These are phyloP conservation scores for Nomada fucata DNA, from an alignment of 2,888 invertebrate genomes.

Conservation along the genomic window DNA sequence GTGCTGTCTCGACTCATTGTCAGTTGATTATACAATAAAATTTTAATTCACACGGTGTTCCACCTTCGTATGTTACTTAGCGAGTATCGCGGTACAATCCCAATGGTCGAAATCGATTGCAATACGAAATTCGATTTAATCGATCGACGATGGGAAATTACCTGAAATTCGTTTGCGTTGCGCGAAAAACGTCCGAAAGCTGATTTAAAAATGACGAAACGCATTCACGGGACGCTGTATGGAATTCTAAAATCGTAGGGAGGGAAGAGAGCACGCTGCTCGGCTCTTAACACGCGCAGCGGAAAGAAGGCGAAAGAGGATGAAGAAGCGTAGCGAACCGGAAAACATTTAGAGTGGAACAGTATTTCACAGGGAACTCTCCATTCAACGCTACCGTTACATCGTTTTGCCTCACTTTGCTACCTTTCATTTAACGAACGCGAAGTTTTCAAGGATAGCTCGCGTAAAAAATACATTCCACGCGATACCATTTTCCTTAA, in stretches of 20 bases:
- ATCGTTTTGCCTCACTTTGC: too few relatives aligned
- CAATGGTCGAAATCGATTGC: too few relatives aligned
- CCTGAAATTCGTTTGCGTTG: neutral
- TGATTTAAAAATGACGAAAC: neutral
- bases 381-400: neutral
- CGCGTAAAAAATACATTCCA: too few relatives aligned
- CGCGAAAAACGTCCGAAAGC: too few relatives aligned
- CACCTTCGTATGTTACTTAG: too few relatives aligned
- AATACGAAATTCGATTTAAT: too few relatives aligned
- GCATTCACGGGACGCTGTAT: neutral
- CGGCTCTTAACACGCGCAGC: slow-evolving; percentile 33
- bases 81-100: too few relatives aligned
- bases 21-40: slow-evolving; percentile 40
- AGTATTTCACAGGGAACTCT: slow-evolving; percentile 6
- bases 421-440: too few relatives aligned
- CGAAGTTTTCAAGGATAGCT: too few relatives aligned
- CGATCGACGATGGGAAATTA: too few relatives aligned
- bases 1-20: slow-evolving; percentile 9
- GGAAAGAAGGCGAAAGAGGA: slow-evolving; percentile 53
- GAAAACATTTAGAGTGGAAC: slow-evolving; percentile 10
- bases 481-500: too few relatives aligned
- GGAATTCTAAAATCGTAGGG: slow-evolving; percentile 42
- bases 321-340: slow-evolving; percentile 30
- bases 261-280: slow-evolving; percentile 34
- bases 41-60: too few relatives aligned